Evolutionary conservation across 1,140 invertebrate genomes (phyloP).

Genomic region (Parapsyche elsis): DNA sequence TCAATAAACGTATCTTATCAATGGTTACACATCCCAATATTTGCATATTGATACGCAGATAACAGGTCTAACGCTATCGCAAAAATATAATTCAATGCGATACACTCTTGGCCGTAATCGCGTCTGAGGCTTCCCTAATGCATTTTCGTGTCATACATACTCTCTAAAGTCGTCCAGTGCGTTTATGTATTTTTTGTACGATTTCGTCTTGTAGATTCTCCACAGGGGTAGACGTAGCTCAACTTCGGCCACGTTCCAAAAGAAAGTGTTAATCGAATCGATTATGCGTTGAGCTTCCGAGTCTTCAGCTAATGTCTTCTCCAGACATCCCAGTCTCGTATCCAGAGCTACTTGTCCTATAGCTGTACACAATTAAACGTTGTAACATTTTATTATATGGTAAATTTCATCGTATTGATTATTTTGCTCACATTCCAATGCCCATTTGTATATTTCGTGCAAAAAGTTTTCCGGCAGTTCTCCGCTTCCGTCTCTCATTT

Average conservation of each 20-base stretch:
- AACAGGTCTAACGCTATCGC: slow-evolving; percentile 20
- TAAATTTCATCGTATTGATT: not conserved
- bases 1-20: slow-evolving; percentile 45
- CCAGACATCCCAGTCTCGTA: slow-evolving; percentile 80
- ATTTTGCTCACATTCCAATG: slow-evolving; percentile 83
- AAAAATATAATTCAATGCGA: slow-evolving; percentile 36
- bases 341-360: slow-evolving; percentile 84
- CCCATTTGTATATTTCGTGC: slow-evolving; percentile 88
- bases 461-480: slow-evolving; percentile 82
- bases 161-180: slow-evolving; percentile 77
- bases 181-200: slow-evolving; percentile 78
- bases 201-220: slow-evolving; percentile 80
- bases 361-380: slow-evolving; percentile 67
- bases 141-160: slow-evolving; percentile 63
- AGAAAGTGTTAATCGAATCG: slow-evolving; percentile 81
- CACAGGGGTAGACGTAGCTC: slow-evolving; percentile 85
- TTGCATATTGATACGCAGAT: slow-evolving; percentile 21
- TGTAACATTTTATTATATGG: too few relatives aligned
- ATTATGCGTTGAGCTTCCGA: slow-evolving; percentile 80
- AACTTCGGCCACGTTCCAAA: slow-evolving; percentile 81
- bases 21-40: slow-evolving; percentile 10
- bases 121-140: not conserved
- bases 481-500: slow-evolving; percentile 72
- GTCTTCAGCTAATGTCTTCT: slow-evolving; percentile 67
- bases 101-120: slow-evolving; percentile 40